A percentile compares a stretch with the other conserved stretches of the same genome.
phyloP scores from a whole-genome alignment of 1,140 invertebrate species.

The Tenebrio molitor region DNA sequence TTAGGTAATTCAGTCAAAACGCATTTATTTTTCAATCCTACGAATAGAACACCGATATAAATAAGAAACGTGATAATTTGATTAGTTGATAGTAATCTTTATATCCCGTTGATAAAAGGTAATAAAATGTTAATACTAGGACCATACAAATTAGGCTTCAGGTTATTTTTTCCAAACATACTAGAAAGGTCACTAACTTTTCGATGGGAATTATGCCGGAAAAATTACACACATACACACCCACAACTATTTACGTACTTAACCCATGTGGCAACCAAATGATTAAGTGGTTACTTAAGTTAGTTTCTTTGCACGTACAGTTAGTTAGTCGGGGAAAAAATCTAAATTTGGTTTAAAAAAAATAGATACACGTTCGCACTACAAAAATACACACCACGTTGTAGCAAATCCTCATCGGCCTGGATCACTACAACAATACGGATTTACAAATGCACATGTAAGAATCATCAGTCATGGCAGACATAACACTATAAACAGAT shows the following conservation, averaged over 20 bases:
- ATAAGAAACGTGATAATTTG: too few relatives aligned
- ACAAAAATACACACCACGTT: conserved; percentile 31
- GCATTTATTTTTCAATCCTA: neutral
- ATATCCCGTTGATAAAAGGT: neutral
- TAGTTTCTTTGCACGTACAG: neutral
- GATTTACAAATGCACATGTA: conserved; percentile 26
- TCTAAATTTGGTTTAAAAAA: too few relatives aligned
- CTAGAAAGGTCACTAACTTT: conserved; percentile 31
- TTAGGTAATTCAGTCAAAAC: neutral
- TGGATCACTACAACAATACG: conserved; percentile 1
- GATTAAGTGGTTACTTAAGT: neutral
- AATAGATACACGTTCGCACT: too few relatives aligned
- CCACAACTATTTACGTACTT: conserved; percentile 14
- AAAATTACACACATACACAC: conserved; percentile 8
- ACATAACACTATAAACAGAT: conserved; percentile 36
- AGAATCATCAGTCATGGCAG: conserved; percentile 38
- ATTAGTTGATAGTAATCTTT: neutral
- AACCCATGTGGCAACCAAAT: conserved; percentile 10
- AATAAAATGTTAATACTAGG: neutral
- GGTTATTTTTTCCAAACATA: neutral
- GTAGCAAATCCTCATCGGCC: conserved; percentile 26
- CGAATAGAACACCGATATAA: too few relatives aligned
- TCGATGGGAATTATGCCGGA: conserved; percentile 2
- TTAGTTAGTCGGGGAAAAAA: neutral
- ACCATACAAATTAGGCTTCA: neutral